Evolutionary conservation across 2,113 vertebrate genomes (phyloP).

Genomic region (Chrysochloris asiatica): DNA sequence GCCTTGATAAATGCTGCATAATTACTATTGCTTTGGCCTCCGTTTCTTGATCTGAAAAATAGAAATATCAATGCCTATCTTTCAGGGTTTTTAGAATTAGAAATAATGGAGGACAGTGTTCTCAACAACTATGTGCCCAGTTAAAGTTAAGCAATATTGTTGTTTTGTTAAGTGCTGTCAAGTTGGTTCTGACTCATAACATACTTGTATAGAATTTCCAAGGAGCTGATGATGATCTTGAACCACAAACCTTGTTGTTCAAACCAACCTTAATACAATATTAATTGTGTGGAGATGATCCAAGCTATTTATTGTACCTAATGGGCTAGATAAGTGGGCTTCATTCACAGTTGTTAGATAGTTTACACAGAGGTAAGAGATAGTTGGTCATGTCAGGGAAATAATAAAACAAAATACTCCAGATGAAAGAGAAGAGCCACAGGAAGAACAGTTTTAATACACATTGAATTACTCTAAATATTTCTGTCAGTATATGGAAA

Average conservation of each 20-base stretch:
- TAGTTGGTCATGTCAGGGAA: neutral
- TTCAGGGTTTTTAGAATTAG: neutral
- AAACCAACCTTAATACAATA: no score
- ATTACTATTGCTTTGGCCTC: neutral
- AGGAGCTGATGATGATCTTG: no score
- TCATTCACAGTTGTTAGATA: neutral
- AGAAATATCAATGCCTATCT: neutral
- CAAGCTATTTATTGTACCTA: neutral
- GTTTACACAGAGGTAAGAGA: neutral
- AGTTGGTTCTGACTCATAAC: no score
- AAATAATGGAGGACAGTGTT: neutral
- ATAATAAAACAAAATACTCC: conserved; percentile 26
- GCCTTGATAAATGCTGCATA: conserved; percentile 1
- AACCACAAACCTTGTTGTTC: no score
- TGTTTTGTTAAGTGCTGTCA: no score
- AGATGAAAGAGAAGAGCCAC: neutral
- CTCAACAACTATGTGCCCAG: neutral
- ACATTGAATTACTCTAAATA: neutral
- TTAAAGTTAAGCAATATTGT: neutral
- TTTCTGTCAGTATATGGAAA: neutral
- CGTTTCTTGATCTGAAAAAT: conserved; percentile 17
- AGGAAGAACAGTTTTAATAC: neutral
- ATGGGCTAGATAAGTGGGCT: neutral
- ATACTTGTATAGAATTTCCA: no score
- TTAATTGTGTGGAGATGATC: neutral